Percentiles rank a stretch among this genome's conserved stretches.
phyloP scores from a whole-genome alignment of 1,140 invertebrate genomes.

The Sinonovacula constricta region DNA sequence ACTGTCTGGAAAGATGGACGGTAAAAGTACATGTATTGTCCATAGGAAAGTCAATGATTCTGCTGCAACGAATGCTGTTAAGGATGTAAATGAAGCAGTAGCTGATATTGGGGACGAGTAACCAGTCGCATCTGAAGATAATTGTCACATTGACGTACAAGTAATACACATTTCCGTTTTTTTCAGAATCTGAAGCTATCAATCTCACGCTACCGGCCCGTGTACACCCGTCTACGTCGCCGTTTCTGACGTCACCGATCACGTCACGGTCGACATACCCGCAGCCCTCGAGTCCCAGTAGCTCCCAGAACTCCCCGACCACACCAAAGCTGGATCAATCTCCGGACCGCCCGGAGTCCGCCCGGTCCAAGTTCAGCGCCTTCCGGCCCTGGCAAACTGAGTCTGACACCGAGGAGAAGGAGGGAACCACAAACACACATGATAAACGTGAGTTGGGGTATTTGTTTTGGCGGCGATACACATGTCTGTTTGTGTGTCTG shows the following conservation, averaged over 20 bases:
- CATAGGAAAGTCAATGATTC: no score
- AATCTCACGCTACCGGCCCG: slow-evolving; percentile 40
- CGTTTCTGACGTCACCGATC: slow-evolving; percentile 27
- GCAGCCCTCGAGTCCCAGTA: not conserved
- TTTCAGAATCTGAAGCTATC: not conserved
- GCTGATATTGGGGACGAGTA: no score
- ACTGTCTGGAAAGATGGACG: no score
- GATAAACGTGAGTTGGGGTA: not conserved
- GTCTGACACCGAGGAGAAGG: not conserved
- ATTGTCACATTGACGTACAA: no score
- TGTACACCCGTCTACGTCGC: slow-evolving; percentile 32
- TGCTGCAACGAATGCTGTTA: no score
- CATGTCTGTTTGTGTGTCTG: no score
- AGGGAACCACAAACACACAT: not conserved
- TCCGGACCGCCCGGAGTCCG: not conserved
- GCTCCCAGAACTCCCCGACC: not conserved
- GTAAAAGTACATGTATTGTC: no score
- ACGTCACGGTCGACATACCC: not conserved
- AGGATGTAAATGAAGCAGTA: no score
- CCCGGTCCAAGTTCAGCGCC: not conserved
- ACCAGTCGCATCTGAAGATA: no score
- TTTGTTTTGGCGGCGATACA: no score
- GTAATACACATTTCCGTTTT: no score
- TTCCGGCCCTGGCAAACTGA: slow-evolving; percentile 36
- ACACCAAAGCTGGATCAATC: not conserved